A percentile compares a stretch with the other conserved stretches of the same genome.
Evolutionary conservation across 2,888 invertebrate genomes (phyloP).

Genomic region (Dryobotodes eremita): DNA sequence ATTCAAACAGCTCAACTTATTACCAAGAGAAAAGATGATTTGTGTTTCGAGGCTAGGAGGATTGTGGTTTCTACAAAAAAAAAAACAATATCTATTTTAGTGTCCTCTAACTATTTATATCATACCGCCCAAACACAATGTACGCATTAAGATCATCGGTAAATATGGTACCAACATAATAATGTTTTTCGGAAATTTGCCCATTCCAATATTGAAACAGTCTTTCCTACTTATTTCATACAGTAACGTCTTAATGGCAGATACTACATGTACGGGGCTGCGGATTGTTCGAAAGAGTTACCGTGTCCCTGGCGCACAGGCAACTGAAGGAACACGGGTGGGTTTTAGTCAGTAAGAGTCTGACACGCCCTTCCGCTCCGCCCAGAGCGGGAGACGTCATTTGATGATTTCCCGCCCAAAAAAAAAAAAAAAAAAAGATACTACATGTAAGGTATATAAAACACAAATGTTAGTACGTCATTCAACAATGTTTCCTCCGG

Average conservation of each 20-base stretch:
- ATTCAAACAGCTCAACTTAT: background rate
- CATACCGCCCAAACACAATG: background rate
- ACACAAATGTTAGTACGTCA: constrained; percentile 30
- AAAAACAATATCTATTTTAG: constrained; percentile 5
- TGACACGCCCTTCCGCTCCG: too few relatives aligned
- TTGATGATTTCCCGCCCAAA: too few relatives aligned
- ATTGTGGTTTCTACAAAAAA: background rate
- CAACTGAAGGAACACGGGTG: too few relatives aligned
- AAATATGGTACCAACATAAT: constrained; percentile 1
- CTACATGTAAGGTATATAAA: constrained; percentile 12
- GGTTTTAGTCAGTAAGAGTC: too few relatives aligned
- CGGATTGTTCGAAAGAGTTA: too few relatives aligned
- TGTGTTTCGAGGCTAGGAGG: background rate
- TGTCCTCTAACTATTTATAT: background rate
- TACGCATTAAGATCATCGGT: constrained; percentile 14
- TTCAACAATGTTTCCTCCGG: constrained; percentile 44
- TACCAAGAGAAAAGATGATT: background rate
- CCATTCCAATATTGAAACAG: background rate
- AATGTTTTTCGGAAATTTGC: background rate
- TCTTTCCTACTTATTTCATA: background rate
- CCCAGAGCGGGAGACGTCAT: too few relatives aligned
- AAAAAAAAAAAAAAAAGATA: too few relatives aligned
- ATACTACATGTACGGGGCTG: constrained; percentile 4
- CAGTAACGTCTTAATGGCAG: background rate
- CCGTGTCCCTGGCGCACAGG: too few relatives aligned